phyloP scores from a whole-genome alignment of 2,888 invertebrate genomes.

The Sarcophaga caerulescens region DNA sequence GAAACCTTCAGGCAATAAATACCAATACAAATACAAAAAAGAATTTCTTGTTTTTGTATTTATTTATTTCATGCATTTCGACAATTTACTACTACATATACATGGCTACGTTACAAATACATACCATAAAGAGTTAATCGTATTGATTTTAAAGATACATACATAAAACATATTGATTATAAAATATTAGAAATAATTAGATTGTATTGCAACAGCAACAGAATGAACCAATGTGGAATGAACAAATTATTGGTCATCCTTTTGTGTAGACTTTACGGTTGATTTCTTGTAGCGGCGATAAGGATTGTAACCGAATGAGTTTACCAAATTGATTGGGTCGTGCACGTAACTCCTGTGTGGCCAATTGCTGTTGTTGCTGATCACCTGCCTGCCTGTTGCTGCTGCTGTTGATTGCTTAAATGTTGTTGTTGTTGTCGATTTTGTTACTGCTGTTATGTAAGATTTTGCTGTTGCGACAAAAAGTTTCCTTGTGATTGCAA shows the following conservation, averaged over 20 bases:
- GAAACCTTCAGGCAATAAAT: no score
- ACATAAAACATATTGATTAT: no score
- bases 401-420: slow-evolving; percentile 68
- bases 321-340: slow-evolving; percentile 79
- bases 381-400: slow-evolving; percentile 72
- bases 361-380: slow-evolving; percentile 74
- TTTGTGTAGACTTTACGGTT: slow-evolving; percentile 56
- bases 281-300: slow-evolving; percentile 79
- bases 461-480: slow-evolving; percentile 68
- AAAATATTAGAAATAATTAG: neutral
- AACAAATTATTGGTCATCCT: slow-evolving; percentile 30
- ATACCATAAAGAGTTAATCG: no score
- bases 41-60: slow-evolving; percentile 70
- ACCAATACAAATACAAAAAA: no score
- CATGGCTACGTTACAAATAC: slow-evolving; percentile 12
- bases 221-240: neutral
- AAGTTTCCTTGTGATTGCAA: slow-evolving; percentile 43
- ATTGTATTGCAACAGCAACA: neutral
- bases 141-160: neutral
- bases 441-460: slow-evolving; percentile 73
- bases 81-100: slow-evolving; percentile 26
- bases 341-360: slow-evolving; percentile 78
- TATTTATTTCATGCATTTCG: slow-evolving; percentile 76
- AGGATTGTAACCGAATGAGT: slow-evolving; percentile 78
- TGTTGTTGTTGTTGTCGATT: slow-evolving; percentile 65